Conservation (phyloP, 2,113 vertebrate species). For the Syngnathus floridae region DNA sequence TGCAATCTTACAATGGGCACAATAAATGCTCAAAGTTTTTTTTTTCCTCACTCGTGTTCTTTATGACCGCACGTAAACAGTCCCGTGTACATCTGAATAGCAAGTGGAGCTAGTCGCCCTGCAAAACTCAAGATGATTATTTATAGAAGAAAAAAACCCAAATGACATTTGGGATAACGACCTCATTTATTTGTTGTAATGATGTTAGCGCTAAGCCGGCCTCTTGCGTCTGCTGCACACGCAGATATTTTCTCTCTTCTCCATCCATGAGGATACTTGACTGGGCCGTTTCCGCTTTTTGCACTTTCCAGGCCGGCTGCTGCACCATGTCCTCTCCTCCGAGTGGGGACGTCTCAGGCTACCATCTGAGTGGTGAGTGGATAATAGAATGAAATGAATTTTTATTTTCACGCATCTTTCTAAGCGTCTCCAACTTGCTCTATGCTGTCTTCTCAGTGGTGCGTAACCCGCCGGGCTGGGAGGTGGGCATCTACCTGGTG, state of each 20-base stretch:
- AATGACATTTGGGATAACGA: neutral
- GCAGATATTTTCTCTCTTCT: neutral
- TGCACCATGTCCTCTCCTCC: slow-evolving; percentile 70
- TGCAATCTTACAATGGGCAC: neutral
- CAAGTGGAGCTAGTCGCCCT: no score
- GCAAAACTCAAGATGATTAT: neutral
- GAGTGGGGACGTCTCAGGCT: slow-evolving; percentile 69
- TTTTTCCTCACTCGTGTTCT: no score
- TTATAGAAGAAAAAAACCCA: neutral
- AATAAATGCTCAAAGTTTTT: no score
- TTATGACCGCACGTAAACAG: no score
- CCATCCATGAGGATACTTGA: no score
- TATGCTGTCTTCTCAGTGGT: slow-evolving; percentile 68
- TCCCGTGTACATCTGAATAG: no score
- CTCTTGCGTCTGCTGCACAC: neutral
- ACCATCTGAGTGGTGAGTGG: slow-evolving; percentile 74
- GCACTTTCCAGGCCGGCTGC: slow-evolving; percentile 53
- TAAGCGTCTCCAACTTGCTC: neutral
- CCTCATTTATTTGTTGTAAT: neutral
- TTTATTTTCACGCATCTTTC: neutral
- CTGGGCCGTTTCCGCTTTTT: neutral
- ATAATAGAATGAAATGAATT: neutral
- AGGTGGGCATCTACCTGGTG: slow-evolving; percentile 83
- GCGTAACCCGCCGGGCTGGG: slow-evolving; percentile 83
- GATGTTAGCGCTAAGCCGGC: neutral